A percentile compares a stretch with the other conserved stretches of the same genome.
phyloP scores from a whole-genome alignment of 2,888 invertebrate species.

The Nomada fabriciana region DNA sequence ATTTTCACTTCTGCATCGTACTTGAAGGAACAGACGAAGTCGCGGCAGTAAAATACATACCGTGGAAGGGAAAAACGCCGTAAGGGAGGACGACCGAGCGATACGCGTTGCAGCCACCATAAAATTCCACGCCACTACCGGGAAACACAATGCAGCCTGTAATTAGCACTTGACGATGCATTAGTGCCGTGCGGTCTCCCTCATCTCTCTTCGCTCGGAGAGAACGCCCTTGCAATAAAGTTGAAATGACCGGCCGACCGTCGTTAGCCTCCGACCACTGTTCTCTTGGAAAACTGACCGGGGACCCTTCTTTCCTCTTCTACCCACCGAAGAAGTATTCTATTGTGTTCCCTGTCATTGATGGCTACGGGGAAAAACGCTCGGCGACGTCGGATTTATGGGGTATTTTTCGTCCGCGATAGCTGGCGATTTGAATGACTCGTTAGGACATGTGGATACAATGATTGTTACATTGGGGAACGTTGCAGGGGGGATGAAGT shows the following conservation, averaged over 20 bases:
- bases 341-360: constrained; percentile 19
- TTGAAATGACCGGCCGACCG: constrained; percentile 77
- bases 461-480: too few species aligned
- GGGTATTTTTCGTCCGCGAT: too few species aligned
- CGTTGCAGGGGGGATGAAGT: too few species aligned
- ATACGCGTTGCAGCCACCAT: constrained; percentile 72
- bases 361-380: neutral
- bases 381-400: neutral
- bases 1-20: too few species aligned
- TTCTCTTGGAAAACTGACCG: constrained; percentile 54
- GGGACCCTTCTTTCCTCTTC: constrained; percentile 22
- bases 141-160: constrained; percentile 78
- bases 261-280: constrained; percentile 55
- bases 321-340: constrained; percentile 3
- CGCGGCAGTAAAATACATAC: constrained; percentile 3
- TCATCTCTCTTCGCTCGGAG: constrained; percentile 56
- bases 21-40: constrained; percentile 16
- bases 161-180: constrained; percentile 83
- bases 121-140: constrained; percentile 79
- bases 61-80: neutral
- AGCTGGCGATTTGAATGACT: too few species aligned
- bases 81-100: constrained; percentile 42
- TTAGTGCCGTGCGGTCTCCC: constrained; percentile 75
- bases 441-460: too few species aligned
- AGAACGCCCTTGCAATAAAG: constrained; percentile 81